Evolutionary conservation across 2,797 vertebrate genomes (phyloP), one percentile per base, ranked within the genome.

Genomic region (Lepilemur septentrionalis): DNA sequence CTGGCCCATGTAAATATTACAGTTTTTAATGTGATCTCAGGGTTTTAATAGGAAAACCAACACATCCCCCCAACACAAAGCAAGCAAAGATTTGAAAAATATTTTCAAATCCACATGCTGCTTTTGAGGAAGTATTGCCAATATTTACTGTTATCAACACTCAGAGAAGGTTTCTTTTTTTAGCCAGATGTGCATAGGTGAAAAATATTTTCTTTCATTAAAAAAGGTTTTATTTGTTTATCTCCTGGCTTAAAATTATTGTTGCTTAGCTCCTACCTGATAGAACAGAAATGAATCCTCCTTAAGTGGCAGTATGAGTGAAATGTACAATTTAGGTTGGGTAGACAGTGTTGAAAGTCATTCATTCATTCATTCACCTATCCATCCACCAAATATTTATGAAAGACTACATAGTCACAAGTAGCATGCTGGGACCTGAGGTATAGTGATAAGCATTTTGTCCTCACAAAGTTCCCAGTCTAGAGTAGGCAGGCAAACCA

Each of bases 11-110:
- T 75, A 89, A 91, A 95, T 38, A 59, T 69, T 43, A 43, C n/a
- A 52, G 18, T n/a, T 94, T 93, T 84, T 41, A 79, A 88, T 69
- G 65, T 91, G 28, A 84, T 57, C 17, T 88, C 28, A 30, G n/a
- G 9, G 65, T 73, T 96, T 75, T 70, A 84, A 76, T 14, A 93
- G 50, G 55, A 87, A 93, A 81, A 73, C 23, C 46, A 73, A 80
- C 17, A 82, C 30, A 43, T 61, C 13, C 10, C 25, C 30, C 25
- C 15, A 87, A 82, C 41, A 92, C 17, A 86, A 61, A 94, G 46
- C 18, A 94, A 96, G 43, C 20, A 70, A 83, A 94, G 41, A 69
- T 67, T 43, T 72, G 28, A 84, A 94, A 95, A 89, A 61, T 67
- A 75, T 59, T 79, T 76, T 96, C 43, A 94, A 46, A 72, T 73